Conservation (phyloP, 2,113 vertebrate genomes). For the Proterorhinus semilunaris region DNA sequence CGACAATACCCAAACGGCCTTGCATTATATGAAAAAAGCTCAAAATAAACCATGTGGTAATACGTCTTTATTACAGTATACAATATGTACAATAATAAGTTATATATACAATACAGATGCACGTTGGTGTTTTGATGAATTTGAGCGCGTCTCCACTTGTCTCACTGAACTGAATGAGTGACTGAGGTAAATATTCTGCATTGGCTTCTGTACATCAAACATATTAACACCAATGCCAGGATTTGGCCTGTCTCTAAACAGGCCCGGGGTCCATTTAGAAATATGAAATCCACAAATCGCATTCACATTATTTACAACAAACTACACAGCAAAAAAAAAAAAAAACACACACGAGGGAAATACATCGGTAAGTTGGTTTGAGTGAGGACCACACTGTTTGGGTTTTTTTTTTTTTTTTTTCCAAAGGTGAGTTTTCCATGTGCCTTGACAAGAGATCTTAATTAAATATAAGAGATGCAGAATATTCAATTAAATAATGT, state of each 20-base stretch:
- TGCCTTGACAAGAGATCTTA: slow-evolving; percentile 10
- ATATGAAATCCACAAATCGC: slow-evolving; percentile 25
- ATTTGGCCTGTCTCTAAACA: slow-evolving; percentile 23
- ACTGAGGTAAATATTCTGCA: slow-evolving; percentile 69
- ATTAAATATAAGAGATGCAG: slow-evolving; percentile 34
- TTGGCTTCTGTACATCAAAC: slow-evolving; percentile 51
- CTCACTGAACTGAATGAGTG: slow-evolving; percentile 43
- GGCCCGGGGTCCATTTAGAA: slow-evolving; percentile 25
- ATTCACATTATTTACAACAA: slow-evolving; percentile 34
- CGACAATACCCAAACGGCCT: no score
- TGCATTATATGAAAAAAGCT: no score
- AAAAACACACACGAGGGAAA: background rate
- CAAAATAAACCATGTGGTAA: slow-evolving; percentile 19
- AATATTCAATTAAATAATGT: slow-evolving; percentile 49
- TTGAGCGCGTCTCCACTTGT: slow-evolving; percentile 50
- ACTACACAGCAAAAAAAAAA: slow-evolving; percentile 23
- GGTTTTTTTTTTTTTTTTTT: background rate
- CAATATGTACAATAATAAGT: slow-evolving; percentile 83
- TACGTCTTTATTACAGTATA: slow-evolving; percentile 72
- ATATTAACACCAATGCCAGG: slow-evolving; percentile 28
- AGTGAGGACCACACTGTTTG: slow-evolving; percentile 12
- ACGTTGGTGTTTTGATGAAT: slow-evolving; percentile 52
- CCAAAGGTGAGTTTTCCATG: slow-evolving; percentile 18
- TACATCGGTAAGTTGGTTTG: slow-evolving; percentile 13
- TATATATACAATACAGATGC: slow-evolving; percentile 78